A percentile compares a stretch with the other conserved stretches of the same genome.
Conservation (phyloP, 92 coral and sea anemone genomes). For the Pocillopora meandrina region DNA sequence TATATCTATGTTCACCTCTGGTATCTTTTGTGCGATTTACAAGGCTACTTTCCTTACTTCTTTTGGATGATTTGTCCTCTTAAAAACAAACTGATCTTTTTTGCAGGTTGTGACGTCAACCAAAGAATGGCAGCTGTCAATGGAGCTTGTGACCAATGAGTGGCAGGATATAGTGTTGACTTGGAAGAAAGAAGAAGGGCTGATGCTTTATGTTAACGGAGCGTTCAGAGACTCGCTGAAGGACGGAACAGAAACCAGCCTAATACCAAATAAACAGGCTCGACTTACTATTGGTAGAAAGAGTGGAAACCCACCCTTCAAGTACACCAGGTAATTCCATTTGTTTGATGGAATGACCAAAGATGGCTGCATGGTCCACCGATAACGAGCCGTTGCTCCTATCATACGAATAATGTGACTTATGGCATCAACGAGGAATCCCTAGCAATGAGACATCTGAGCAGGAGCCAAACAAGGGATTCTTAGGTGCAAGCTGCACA, state of each 20-base stretch:
- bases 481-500: no score
- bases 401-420: no score
- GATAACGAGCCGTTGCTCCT: no score
- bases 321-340: constrained; percentile 83
- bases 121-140: constrained; percentile 92
- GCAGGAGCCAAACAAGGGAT: no score
- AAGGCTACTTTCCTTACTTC: neutral
- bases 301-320: constrained; percentile 89
- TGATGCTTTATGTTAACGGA: constrained; percentile 94
- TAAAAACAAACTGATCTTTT: constrained; percentile 1
- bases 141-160: constrained; percentile 91
- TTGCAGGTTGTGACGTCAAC: constrained; percentile 80
- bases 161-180: constrained; percentile 98
- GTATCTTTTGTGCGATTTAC: neutral
- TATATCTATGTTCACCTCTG: no score
- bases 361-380: neutral
- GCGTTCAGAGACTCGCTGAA: constrained; percentile 95
- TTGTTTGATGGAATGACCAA: neutral
- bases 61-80: neutral
- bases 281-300: constrained; percentile 93
- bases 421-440: no score
- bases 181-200: constrained; percentile 95
- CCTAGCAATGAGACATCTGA: no score
- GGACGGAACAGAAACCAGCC: constrained; percentile 67
- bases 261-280: constrained; percentile 94